These are phyloP conservation scores for Paracyprichromis sp. DNA, from an alignment of 2,113 vertebrate species.

Conservation along the genomic window DNA sequence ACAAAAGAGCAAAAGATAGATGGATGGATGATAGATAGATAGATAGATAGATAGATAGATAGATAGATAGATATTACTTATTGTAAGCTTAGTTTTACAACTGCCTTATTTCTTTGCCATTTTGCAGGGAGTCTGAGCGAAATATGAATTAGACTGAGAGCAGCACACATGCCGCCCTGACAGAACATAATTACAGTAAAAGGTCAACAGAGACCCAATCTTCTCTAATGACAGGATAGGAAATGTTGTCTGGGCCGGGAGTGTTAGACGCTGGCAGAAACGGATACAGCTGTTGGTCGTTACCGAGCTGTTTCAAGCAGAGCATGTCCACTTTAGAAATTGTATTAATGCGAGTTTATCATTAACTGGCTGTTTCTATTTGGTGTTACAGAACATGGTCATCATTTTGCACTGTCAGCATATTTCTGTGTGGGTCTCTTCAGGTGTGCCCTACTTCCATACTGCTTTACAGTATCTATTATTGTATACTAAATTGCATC, in stretches of 20 bases:
- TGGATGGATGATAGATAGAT: neutral
- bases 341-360: neutral
- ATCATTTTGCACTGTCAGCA: neutral
- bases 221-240: slow-evolving; percentile 21
- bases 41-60: neutral
- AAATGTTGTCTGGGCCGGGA: neutral
- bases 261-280: neutral
- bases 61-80: neutral
- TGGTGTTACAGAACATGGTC: neutral
- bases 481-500: neutral
- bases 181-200: slow-evolving; percentile 46
- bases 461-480: neutral
- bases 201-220: slow-evolving; percentile 42
- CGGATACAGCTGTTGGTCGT: neutral
- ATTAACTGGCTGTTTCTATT: neutral
- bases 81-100: neutral
- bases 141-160: neutral
- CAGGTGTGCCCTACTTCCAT: neutral
- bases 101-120: neutral
- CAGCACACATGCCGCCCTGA: neutral
- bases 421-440: neutral
- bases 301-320: neutral
- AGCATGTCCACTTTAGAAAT: neutral
- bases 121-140: neutral
- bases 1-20: neutral